Evolutionary conservation across 2,888 invertebrate species (phyloP), one percentile per base, ranked within the genome.

Genomic region (Leucophenga maculata): DNA sequence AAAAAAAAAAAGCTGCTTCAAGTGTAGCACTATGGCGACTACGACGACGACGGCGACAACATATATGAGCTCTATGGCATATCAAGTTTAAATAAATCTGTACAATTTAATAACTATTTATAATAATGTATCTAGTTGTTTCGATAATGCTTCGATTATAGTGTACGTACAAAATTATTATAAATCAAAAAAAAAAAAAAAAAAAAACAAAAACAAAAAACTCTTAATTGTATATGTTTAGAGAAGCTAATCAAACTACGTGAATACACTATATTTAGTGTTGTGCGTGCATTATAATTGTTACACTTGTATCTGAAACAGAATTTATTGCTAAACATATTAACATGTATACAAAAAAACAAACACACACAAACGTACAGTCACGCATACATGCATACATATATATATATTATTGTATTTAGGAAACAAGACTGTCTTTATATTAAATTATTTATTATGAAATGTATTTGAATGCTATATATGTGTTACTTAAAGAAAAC

Each of bases 371-470:
- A 50, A 65, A 72, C 55, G 65, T 22, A 64, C 65, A 72, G 66
- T 72, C 55, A 70, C 67, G 75, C 74, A 82, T 81, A 76, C 77
- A 80, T 0, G 14, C n/a, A 62, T 2, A 20, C 46, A 62, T 16
- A 62, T 20, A 46, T 50, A 50, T 8, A 18, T 11, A 50, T 13
- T 50, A 16, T 50, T 18, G n/a, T 79, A 76, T 81, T 78, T 80
- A 82, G 79, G 39, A 80, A 80, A 82, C 79, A 80, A 80, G 79
- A 80, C 79, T 80, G 79, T 79, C 79, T 82, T 81, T 82, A 80
- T 39, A 39, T 6, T n/a, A 39, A 39, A 11, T 39, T 39, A 39
- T 39, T 11, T 6, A 11, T 39, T 39, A 39, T 39, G 39, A 39
- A 39, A 39, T 39, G 77, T 79, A 80, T 80, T 78, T 80, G 74